Evolutionary conservation across 30 jellyfish, hydroid and myxozoan species (phyloP).

Genomic region (Sanderia malayensis): DNA sequence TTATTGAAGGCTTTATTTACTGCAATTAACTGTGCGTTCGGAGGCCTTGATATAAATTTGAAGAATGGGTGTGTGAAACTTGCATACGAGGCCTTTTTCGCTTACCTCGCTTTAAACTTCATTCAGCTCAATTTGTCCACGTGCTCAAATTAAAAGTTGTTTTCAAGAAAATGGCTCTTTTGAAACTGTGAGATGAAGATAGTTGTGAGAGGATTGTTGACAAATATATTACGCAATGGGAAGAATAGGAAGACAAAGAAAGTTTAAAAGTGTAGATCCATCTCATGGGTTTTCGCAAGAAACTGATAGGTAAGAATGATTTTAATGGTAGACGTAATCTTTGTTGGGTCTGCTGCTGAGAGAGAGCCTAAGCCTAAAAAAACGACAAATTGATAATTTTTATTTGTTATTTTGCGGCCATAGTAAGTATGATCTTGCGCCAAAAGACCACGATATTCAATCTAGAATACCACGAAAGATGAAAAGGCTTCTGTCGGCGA

Average conservation of each 20-base stretch:
- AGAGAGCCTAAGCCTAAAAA: background rate
- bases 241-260: conserved; percentile 69
- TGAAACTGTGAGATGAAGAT: no score
- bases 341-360: background rate
- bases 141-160: no score
- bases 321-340: background rate
- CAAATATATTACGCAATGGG: conserved; percentile 84
- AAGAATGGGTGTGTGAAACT: no score
- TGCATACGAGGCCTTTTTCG: no score
- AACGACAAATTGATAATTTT: background rate
- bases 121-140: no score
- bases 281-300: conserved; percentile 1
- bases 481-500: background rate
- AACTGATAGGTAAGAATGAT: background rate
- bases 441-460: background rate
- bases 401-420: background rate
- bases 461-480: background rate
- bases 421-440: background rate
- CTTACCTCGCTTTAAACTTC: no score
- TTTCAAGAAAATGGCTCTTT: no score
- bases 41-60: no score
- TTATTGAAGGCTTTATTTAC: no score
- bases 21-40: no score
- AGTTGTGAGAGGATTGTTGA: no score
- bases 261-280: conserved; percentile 71